Base-by-base conservation (phyloP, 1,140 invertebrate genomes). In the Bombus haemorrhoidalis region DNA sequence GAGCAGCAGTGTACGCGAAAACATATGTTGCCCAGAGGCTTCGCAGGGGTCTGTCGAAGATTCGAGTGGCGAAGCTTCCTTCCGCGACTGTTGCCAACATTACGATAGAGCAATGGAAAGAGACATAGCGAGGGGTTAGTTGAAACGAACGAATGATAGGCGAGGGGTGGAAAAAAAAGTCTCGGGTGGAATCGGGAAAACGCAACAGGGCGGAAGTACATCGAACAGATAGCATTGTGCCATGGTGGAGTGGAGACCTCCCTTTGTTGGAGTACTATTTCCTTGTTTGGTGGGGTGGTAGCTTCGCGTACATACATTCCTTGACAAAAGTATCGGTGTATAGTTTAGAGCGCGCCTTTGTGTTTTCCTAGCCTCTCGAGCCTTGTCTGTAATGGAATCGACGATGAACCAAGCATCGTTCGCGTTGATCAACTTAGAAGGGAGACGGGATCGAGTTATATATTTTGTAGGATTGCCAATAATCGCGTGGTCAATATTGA, bases 181-280 rank as follows among this genome's bases (percentile, higher is more conserved):
- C 85, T 72, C 62, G 64, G 72, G 47, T 79, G 25, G 88, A 90
- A 90, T 90, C 81, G 89, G 85, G 80, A 89, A 90, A 91, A 91
- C 80, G 92, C 92, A 92, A 93, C 92, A 93, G 91, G 91, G 91
- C 90, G 89, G 91, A 92, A 92, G 89, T 92, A 92, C 88, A 86
- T 89, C 75, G 90, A 91, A 89, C 78, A 85, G 89, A 89, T 90
- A 89, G 88, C 85, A 89, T 82, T 86, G 91, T 89, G 69, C 77
- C 69, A 69, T 75, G 85, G 68, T 72, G 89, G 71, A 90, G 88
- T 82, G 79, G 77, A 89, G 89, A 75, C 62, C 81, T 83, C 85
- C 79, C 88, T 90, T 90, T 90, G 88, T 90, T 85, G 82, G 89
- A 43, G 66, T 59, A 73, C 77, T 81, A 41, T 86, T 82, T 64